Evolutionary conservation across 1,140 invertebrate species (phyloP), one percentile per base, ranked within the genome.

Genomic region (Meteorus sp.): DNA sequence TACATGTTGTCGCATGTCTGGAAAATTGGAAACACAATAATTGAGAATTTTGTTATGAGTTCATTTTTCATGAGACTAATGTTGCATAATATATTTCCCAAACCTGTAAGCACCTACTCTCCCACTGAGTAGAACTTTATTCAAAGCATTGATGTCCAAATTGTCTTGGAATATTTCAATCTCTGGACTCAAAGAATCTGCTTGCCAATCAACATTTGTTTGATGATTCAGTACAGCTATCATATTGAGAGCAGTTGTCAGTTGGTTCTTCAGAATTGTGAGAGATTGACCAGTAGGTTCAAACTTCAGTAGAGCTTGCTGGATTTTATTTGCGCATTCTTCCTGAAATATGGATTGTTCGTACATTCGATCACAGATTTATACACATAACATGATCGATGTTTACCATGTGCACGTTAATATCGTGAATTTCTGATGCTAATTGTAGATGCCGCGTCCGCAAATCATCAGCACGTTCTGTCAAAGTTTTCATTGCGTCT

Each of bases 111-210:
- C 55, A 41, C 68, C 68, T 31, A 66, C 57, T 20, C 68, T 56
- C 39, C 68, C 67, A 61, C 66, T 65, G 8, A 75, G 54, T 52
- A 67, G 59, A 22, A 77, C 61, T 64, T 76, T 77, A 37, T 69
- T 67, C 23, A 71, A 67, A 47, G 74, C 74, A 48, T 71, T 64
- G 4, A 76, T 57, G 53, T 76, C 61, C 5, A 77, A 61, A 15
- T 39, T 54, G 7, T 73, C 59, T 41, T 73, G 37, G 56, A 77
- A 79, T 9, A 65, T 60, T 9, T 63, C 52, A 4, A 79, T 37
- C 61, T 79, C 77, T n/a, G 53, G 62, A 11, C 20, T 57, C 27
- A 71, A 43, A 53, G 66, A 48, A 8, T 62, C 65, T 7, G 62
- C 56, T 1, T 68, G 35, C 50, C 70, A 71, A 15, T 62, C 59